A percentile compares a stretch with the other conserved stretches of the same genome.
These are phyloP conservation scores for Protobothrops mucrosquamatus DNA, from an alignment of 2,113 vertebrate species.

Conservation along the genomic window DNA sequence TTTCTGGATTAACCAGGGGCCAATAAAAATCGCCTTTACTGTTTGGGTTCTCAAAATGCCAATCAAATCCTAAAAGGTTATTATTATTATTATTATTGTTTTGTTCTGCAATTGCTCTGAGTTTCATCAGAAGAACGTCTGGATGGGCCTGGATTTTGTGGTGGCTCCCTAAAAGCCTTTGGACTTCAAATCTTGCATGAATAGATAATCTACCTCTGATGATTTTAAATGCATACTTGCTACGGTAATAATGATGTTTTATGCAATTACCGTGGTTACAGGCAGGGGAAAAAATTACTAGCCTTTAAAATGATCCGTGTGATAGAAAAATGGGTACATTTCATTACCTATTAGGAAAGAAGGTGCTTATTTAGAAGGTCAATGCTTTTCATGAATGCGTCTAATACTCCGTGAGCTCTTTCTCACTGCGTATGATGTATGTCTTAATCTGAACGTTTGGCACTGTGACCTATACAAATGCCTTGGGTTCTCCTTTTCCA, in stretches of 20 bases:
- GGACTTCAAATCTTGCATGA: neutral
- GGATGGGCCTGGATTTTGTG: neutral
- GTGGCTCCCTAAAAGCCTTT: neutral
- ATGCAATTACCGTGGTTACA: constrained; percentile 7
- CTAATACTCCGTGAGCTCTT: neutral
- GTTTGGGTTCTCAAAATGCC: neutral
- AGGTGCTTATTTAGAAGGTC: constrained; percentile 21
- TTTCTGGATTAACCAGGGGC: neutral
- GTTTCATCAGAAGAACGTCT: neutral
- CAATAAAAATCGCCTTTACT: neutral
- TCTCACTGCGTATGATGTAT: neutral
- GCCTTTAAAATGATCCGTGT: constrained; percentile 24
- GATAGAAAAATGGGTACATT: constrained; percentile 26
- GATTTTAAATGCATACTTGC: neutral
- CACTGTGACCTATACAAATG: constrained; percentile 14
- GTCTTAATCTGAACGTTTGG: constrained; percentile 26
- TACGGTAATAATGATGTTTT: constrained; percentile 2
- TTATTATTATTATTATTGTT: neutral
- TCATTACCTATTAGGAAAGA: constrained; percentile 22
- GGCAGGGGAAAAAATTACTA: constrained; percentile 6
- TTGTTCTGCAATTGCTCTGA: neutral
- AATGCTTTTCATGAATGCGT: constrained; percentile 25
- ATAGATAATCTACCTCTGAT: neutral
- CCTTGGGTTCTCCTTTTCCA: neutral
- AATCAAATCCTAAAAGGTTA: neutral